Percentiles rank a stretch among this genome's conserved stretches.
These are phyloP conservation scores for Stichopus horrens DNA, from an alignment of 53 echinoderm and acorn worm genomes.

Conservation along the genomic window DNA sequence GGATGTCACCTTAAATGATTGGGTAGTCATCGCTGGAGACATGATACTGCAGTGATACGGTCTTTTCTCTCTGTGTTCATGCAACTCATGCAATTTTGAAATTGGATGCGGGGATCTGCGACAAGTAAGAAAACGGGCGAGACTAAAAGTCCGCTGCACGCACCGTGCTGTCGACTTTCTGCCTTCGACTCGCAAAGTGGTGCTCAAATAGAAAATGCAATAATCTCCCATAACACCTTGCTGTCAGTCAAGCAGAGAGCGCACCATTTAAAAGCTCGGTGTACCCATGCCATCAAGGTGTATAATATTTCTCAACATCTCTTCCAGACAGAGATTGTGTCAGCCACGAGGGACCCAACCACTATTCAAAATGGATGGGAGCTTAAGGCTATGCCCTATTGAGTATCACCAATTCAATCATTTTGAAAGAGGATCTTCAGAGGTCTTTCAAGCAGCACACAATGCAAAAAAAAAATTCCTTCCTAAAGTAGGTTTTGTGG, in stretches of 20 bases:
- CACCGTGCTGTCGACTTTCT: neutral
- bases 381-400: neutral
- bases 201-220: neutral
- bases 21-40: too few relatives aligned
- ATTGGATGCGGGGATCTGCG: too few relatives aligned
- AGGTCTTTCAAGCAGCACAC: neutral
- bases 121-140: too few relatives aligned
- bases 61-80: too few relatives aligned
- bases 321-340: neutral
- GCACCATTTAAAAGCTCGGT: neutral
- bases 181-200: neutral
- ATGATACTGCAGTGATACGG: too few relatives aligned
- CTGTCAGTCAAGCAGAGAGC: neutral
- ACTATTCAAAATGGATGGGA: neutral
- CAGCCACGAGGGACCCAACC: neutral
- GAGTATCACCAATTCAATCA: constrained; percentile 8
- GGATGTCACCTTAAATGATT: too few relatives aligned
- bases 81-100: too few relatives aligned
- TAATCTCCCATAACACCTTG: constrained; percentile 2
- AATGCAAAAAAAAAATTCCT: neutral
- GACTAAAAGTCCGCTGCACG: neutral
- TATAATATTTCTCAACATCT: constrained; percentile 1
- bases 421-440: neutral
- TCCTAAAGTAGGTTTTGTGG: too few relatives aligned
- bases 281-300: neutral